phyloP scores from a whole-genome alignment of 1,140 invertebrate species.

The Sipha flava region DNA sequence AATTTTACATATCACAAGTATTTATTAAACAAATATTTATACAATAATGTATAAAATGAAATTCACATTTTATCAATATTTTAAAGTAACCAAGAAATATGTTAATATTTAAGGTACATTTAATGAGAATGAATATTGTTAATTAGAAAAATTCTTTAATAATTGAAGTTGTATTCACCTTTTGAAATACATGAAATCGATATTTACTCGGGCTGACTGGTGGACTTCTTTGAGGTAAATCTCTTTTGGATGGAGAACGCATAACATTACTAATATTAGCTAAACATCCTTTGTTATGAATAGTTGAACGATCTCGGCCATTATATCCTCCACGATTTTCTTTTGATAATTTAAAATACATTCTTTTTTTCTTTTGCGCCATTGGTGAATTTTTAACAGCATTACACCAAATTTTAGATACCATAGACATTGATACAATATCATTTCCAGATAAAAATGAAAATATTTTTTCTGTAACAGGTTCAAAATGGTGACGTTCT shows the following conservation, averaged over 20 bases:
- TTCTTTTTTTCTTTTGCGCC: slow-evolving; percentile 30
- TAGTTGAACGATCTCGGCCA: not conserved
- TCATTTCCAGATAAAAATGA: slow-evolving; percentile 37
- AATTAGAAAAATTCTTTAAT: too few relatives aligned
- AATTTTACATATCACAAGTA: too few relatives aligned
- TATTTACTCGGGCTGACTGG: slow-evolving; percentile 3
- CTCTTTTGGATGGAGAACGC: not conserved
- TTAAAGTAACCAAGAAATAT: too few relatives aligned
- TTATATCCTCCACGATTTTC: slow-evolving; percentile 5
- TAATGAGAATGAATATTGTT: too few relatives aligned
- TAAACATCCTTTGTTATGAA: not conserved
- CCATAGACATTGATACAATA: slow-evolving; percentile 35
- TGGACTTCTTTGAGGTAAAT: slow-evolving; percentile 10
- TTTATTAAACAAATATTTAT: too few relatives aligned
- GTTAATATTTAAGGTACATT: too few relatives aligned
- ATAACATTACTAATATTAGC: not conserved
- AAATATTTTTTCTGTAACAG: slow-evolving; percentile 37
- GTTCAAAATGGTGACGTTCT: slow-evolving; percentile 25
- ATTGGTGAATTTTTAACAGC: slow-evolving; percentile 29
- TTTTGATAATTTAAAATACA: slow-evolving; percentile 34
- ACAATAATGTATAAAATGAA: too few relatives aligned
- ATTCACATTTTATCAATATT: too few relatives aligned
- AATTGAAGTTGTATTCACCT: not conserved
- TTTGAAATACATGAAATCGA: not conserved
- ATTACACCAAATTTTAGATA: slow-evolving; percentile 39